These are phyloP conservation scores for Sebastes steindachneri DNA, from an alignment of 2,797 vertebrate species.

Conservation along the genomic window DNA sequence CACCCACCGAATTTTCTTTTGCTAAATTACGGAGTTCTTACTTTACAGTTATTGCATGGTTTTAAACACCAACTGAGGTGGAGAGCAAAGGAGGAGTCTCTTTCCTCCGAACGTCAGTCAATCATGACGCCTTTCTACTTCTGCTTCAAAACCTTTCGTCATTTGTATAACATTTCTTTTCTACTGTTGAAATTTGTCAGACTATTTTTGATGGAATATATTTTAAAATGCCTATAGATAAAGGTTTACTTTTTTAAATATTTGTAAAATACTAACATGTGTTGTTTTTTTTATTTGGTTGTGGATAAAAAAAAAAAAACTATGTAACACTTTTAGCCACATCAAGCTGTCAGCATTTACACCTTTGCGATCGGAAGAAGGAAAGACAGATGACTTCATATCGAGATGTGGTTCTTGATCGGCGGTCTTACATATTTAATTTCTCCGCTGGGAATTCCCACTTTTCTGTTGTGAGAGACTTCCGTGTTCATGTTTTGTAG, in stretches of 20 bases:
- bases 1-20: slow-evolving; percentile 51
- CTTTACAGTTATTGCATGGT: slow-evolving; percentile 62
- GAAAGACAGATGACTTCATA: slow-evolving; percentile 56
- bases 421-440: slow-evolving; percentile 78
- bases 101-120: slow-evolving; percentile 31
- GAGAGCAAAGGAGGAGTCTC: slow-evolving; percentile 30
- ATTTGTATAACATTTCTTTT: slow-evolving; percentile 85
- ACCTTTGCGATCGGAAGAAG: slow-evolving; percentile 48
- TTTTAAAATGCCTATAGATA: slow-evolving; percentile 89
- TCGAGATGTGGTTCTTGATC: slow-evolving; percentile 59
- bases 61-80: slow-evolving; percentile 28
- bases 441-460: slow-evolving; percentile 62
- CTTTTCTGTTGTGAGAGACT: slow-evolving; percentile 61
- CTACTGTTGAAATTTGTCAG: slow-evolving; percentile 87
- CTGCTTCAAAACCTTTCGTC: slow-evolving; percentile 72
- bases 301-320: slow-evolving; percentile 50
- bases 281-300: slow-evolving; percentile 64
- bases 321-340: slow-evolving; percentile 75
- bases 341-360: slow-evolving; percentile 64
- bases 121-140: slow-evolving; percentile 65
- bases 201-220: slow-evolving; percentile 91
- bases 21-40: slow-evolving; percentile 61
- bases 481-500: slow-evolving; percentile 80
- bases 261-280: slow-evolving; percentile 88
- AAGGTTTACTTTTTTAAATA: slow-evolving; percentile 89